Percentiles rank a stretch among this genome's conserved stretches.
Conservation (phyloP, 2,797 vertebrate genomes). For the Halcyon chelicuti region DNA sequence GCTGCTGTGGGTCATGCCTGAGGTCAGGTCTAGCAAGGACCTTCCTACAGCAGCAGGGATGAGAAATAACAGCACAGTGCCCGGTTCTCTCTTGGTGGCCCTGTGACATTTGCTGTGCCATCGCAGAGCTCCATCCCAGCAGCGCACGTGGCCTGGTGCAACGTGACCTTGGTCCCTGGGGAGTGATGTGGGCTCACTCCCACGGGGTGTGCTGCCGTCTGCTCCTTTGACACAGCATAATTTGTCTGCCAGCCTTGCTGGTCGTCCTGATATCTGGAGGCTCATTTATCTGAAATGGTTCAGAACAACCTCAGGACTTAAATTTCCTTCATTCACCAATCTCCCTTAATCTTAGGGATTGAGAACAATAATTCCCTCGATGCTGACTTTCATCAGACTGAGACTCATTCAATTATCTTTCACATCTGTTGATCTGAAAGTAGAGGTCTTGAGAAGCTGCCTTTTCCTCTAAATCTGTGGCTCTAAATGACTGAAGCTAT, state of each 20-base stretch:
- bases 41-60: neutral
- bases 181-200: rapidly evolving
- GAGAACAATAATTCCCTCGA: neutral
- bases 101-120: neutral
- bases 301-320: conserved; percentile 6
- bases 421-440: neutral
- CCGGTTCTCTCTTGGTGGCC: neutral
- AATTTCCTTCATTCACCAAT: conserved; percentile 17
- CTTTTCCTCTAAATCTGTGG: neutral
- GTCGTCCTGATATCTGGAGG: neutral
- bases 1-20: rapidly evolving
- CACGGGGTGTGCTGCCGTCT: rapidly evolving
- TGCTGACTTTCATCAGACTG: conserved; percentile 7
- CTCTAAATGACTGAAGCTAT: neutral
- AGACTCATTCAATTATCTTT: conserved; percentile 20
- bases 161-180: rapidly evolving
- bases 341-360: conserved; percentile 37
- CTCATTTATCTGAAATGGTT: conserved; percentile 17
- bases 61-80: neutral
- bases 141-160: rapidly evolving
- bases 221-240: neutral
- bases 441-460: neutral
- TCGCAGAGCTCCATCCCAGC: neutral
- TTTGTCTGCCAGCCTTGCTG: neutral
- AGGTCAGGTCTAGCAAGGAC: neutral